Evolutionary conservation across 1,140 invertebrate genomes (phyloP), one percentile per base, ranked within the genome.

Genomic region (Tribolium castaneum): DNA sequence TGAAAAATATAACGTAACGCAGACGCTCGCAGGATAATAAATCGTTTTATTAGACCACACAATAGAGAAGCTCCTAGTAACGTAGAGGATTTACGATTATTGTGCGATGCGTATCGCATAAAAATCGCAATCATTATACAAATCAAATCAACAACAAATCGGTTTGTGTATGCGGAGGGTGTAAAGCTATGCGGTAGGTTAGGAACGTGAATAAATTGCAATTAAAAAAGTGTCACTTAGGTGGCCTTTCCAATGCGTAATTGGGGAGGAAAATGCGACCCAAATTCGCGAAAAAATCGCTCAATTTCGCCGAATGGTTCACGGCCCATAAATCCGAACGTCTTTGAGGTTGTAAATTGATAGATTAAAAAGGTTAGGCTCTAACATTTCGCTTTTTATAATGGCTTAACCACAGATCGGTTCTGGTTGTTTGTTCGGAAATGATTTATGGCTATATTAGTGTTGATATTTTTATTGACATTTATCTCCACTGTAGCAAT

Each of bases 31-130:
- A 80, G 80, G 78, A 73, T 80, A 78, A 80, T 73, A 80, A 82
- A 82, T 82, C 35, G 76, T 78, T 77, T 70, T 76, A 80, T 80
- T 82, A 82, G 81, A 82, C 79, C 81, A 77, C 81, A 82, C 81
- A 82, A 82, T 82, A 78, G 80, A 77, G 73, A 73, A 76, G 34
- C 70, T 50, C 52, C 73, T 80, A 51, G 77, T 59, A 78, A 76
- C 81, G 78, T 82, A 76, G 70, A 75, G 72, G 75, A 82, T 82
- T 82, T 82, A 82, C 81, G 81, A 82, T 75, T 75, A 74, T 72
- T 49, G 74, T 56, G 70, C 25, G 49, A 51, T 75, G 79, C 76
- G 76, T 22, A 13, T 22, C 66, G 80, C 71, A 82, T 82, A 76
- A 80, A 76, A 80, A 82, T 80, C 75, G 81, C 81, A 80, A 78